Evolutionary conservation across 2,113 vertebrate genomes (phyloP), one percentile per base, ranked within the genome.

Genomic region (Semnornis frantzii): DNA sequence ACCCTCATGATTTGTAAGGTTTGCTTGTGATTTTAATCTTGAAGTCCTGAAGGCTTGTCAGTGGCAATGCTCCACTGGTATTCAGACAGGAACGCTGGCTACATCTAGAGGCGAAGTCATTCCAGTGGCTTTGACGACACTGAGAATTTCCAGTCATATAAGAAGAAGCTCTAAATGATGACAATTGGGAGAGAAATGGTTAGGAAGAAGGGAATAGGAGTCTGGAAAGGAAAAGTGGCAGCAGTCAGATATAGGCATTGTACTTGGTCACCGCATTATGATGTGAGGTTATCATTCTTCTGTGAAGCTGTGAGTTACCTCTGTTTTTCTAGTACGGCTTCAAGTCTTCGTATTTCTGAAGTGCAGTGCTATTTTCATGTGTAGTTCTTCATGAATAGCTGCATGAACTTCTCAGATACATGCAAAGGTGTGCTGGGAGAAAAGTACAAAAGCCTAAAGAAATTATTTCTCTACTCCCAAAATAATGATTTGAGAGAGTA

Each of bases 71-170:
- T 69, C 17, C 18, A 9, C 18, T 59, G 6, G 13, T 60, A 28
- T 75, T 81, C 58, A 81, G 33, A 64, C 37, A 93, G 70, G 88
- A 96, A n/a, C 85, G 68, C 70, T 93, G 82, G 83, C 92, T 95
- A 90, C 95, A 88, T 62, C 79, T 95, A 94, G 82, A 96, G 91
- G 64, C 10, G 6, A 68, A 73, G 73, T 24, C 62, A 15, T 73
- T 82, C 64, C 30, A 15, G 17, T 85, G 33, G 42, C 37, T 70
- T 85, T 73, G 60, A 20, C 42, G 85, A 8, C 19, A 6, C 16
- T 31, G 76, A 75, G 84, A 83, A 28, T 42, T 78, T 87, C 16
- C 27, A 66, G 15, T 70, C 3, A 42, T 73, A 92, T 30, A 11
- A 8, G 15, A 39, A 46, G 44, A 84, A 57, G 15, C 14, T 82